These are phyloP conservation scores for Pleuronectes platessa DNA, from an alignment of 2,113 vertebrate genomes.

Conservation along the genomic window DNA sequence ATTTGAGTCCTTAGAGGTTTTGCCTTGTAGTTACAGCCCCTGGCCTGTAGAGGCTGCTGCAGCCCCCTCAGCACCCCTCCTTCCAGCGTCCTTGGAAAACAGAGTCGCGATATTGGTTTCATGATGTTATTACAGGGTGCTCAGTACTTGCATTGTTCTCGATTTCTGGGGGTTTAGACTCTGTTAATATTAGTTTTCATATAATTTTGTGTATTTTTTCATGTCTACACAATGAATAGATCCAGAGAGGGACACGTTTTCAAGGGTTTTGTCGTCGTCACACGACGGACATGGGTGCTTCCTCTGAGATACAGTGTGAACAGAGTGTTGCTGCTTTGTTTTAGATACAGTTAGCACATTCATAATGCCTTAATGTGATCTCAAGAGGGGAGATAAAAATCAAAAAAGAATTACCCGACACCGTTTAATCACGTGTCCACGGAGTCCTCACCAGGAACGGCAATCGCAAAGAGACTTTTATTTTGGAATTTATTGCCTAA, in stretches of 20 bases:
- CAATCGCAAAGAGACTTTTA: slow-evolving; percentile 51
- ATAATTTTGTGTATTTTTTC: slow-evolving; percentile 43
- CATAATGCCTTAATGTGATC: slow-evolving; percentile 73
- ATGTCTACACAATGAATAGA: slow-evolving; percentile 54
- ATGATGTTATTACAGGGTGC: slow-evolving; percentile 78
- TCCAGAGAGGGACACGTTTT: slow-evolving; percentile 18
- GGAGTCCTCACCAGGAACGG: slow-evolving; percentile 34
- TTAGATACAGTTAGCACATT: slow-evolving; percentile 67
- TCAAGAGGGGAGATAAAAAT: slow-evolving; percentile 27
- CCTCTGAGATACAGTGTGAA: slow-evolving; percentile 25
- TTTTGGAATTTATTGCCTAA: slow-evolving; percentile 57
- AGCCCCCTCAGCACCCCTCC: background rate
- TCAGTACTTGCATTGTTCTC: slow-evolving; percentile 75
- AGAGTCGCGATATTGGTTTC: slow-evolving; percentile 75
- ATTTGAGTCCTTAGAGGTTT: too few relatives aligned
- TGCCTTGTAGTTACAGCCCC: too few relatives aligned
- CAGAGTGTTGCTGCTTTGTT: slow-evolving; percentile 59
- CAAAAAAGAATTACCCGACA: slow-evolving; percentile 21
- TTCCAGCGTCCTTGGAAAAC: slow-evolving; percentile 27
- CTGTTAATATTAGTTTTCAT: slow-evolving; percentile 48
- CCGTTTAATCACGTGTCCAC: slow-evolving; percentile 54
- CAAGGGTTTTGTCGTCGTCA: slow-evolving; percentile 42
- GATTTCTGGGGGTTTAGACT: slow-evolving; percentile 57
- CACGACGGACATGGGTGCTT: slow-evolving; percentile 43
- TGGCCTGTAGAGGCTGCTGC: too few relatives aligned